A percentile compares a stretch with the other conserved stretches of the same genome.
phyloP scores from a whole-genome alignment of 2,797 vertebrate genomes.

The Rhadinocentrus ornatus region DNA sequence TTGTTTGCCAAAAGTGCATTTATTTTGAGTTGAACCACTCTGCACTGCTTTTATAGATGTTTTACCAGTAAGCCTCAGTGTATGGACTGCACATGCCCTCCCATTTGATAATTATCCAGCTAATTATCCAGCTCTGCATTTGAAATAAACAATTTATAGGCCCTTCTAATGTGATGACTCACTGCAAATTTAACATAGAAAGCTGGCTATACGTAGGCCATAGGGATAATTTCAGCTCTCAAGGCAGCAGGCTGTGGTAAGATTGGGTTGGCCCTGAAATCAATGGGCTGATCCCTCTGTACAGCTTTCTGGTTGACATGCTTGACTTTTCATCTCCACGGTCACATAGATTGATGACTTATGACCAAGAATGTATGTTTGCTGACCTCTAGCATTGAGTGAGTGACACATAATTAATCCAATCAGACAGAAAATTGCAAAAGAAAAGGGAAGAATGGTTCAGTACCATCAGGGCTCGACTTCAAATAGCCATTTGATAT shows the following conservation, averaged over 20 bases:
- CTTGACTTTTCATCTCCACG: conserved; percentile 86
- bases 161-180: conserved; percentile 54
- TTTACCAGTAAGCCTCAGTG: not conserved
- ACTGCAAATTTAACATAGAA: conserved; percentile 61
- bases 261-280: conserved; percentile 84
- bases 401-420: conserved; percentile 86
- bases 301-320: conserved; percentile 82
- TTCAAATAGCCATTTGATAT: conserved; percentile 76
- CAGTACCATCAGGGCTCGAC: conserved; percentile 65
- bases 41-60: conserved; percentile 6
- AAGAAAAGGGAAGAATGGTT: conserved; percentile 64
- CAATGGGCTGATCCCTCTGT: conserved; percentile 84
- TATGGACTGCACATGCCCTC: conserved; percentile 5
- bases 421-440: conserved; percentile 78
- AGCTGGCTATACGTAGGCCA: conserved; percentile 67
- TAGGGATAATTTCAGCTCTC: conserved; percentile 76
- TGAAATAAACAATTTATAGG: conserved; percentile 47
- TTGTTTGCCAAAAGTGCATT: conserved; percentile 8
- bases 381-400: conserved; percentile 84
- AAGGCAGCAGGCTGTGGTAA: conserved; percentile 72
- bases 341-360: conserved; percentile 88
- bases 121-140: conserved; percentile 39
- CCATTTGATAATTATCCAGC: conserved; percentile 35
- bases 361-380: conserved; percentile 85
- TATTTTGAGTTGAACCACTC: conserved; percentile 18